Base-by-base conservation (phyloP, 2,797 vertebrate species). In the Phataginus tricuspis region DNA sequence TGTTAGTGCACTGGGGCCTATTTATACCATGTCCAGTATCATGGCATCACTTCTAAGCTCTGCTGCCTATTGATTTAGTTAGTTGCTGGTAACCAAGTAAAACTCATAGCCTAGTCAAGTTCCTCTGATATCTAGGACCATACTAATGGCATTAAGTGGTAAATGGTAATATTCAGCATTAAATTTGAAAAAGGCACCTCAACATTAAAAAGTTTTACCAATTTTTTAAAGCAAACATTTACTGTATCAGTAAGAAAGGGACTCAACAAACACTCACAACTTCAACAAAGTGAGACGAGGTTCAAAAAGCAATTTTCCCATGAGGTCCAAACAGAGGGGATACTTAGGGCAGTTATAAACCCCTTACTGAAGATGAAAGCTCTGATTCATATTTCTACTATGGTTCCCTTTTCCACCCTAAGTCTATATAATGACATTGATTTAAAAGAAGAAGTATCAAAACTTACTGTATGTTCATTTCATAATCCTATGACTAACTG, bases 201-300 rank as follows among this genome's bases (percentile, higher is more conserved):
- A 86, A 92, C n/a, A 90, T 64, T 29, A 55, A 87, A 77, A 66
- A 18, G 10, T 74, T 95, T 85, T 39, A 77, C 21, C 63, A 39
- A 51, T 42, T 27, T 90, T 96, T 87, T 72, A 94, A 96, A 96
- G 53, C 37, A 78, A 95, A 55, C 93, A 68, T 90, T 94, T 86
- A 90, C 72, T 55, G 1, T 31, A 66, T 77, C 19, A 87, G 10
- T 94, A 69, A 94, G n/a, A 92, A 83, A 25, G 2, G 84, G 64
- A 84, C 21, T 72, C 27, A 91, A 39, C 66, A 79, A 4, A 93
- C 69, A 74, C 15, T 59, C 27, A 66, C 27, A 80, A 69, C 42
- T n/a, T 91, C 9, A 37, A 53, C 34, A 92, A 34, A 45, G 27
- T 78, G 15, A 90, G 23, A 86, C 4, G 21, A 94, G 16, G 49